A percentile compares a stretch with the other conserved stretches of the same genome.
phyloP scores from a whole-genome alignment of 1,140 invertebrate genomes.

The Drosophila parvula region DNA sequence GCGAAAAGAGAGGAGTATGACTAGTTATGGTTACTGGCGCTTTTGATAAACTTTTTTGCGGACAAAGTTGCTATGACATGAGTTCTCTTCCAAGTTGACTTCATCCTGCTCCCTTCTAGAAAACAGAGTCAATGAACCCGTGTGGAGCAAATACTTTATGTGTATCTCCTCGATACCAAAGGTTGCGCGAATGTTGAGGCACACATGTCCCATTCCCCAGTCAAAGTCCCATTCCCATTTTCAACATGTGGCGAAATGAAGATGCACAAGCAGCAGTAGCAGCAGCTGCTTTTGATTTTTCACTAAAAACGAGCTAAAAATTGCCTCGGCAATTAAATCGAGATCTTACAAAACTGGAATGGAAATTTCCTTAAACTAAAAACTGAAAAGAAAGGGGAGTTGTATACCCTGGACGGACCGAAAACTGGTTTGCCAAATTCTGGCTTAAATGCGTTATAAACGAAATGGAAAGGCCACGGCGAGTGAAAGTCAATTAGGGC shows the following conservation, averaged over 20 bases:
- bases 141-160: constrained; percentile 8
- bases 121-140: constrained; percentile 40
- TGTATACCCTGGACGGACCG: not conserved
- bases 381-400: constrained; percentile 20
- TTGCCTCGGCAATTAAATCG: constrained; percentile 53
- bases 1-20: constrained; percentile 29
- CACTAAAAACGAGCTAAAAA: constrained; percentile 51
- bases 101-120: not conserved
- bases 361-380: constrained; percentile 40
- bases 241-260: constrained; percentile 48
- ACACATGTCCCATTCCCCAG: constrained; percentile 35
- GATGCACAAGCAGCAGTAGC: constrained; percentile 20
- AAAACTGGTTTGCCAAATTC: constrained; percentile 30
- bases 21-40: constrained; percentile 41
- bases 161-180: constrained; percentile 25
- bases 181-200: constrained; percentile 53
- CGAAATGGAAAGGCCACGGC: constrained; percentile 43
- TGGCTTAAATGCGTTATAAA: constrained; percentile 39
- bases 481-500: constrained; percentile 79
- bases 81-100: constrained; percentile 1
- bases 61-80: constrained; percentile 26
- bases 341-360: constrained; percentile 41
- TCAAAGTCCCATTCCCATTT: not conserved
- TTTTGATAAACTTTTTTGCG: constrained; percentile 31
- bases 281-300: constrained; percentile 52